Evolutionary conservation across 1,140 invertebrate genomes (phyloP), one percentile per base, ranked within the genome.

Genomic region (Temnothorax nylanderi): DNA sequence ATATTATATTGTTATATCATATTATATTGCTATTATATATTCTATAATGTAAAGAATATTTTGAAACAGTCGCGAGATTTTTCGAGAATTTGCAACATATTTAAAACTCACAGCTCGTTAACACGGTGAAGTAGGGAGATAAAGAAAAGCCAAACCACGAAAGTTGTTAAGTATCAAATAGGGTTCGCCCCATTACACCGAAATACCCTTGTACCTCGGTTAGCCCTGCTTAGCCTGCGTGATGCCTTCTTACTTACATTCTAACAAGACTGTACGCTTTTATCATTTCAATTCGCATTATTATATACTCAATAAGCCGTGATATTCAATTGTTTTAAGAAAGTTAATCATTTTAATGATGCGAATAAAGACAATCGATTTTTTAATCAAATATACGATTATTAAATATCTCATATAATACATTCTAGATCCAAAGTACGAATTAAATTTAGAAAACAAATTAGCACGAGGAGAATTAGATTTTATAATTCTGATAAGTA

Each of bases 181-280:
- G 84, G 88, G 88, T 91, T 86, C 78, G 74, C 78, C 81, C 84
- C 88, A 89, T 91, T 91, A 89, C 71, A 77, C 84, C 81, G 60
- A 86, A 91, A 88, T 86, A 88, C 84, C 75, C 84, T 86, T 16
- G 75, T 58, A 81, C 34, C 37, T 71, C 65, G 64, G 37, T 71
- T 81, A 71, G 78, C 37, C 26, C 51, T 81, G 54, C 51, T 71
- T 81, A 81, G 11, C 16, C n/a, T 32, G 26, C 26, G 26, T 26
- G n/a, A 13, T 26, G 21, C 49, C 26, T 81, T 71, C 64, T 71
- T 80, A 44, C 21, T 80, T 71, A 41, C 16, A 44, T 11, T 3
- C 34, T 65, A 71, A 81, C 64, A 47, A 71, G 65, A 41, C 65
- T 56, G 13, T n/a, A 58, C 18, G 5, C 49, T 18, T 71, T 81